Evolutionary conservation across 2,113 vertebrate species (phyloP), one percentile per base, ranked within the genome.

Genomic region (Grammomys surdaster): DNA sequence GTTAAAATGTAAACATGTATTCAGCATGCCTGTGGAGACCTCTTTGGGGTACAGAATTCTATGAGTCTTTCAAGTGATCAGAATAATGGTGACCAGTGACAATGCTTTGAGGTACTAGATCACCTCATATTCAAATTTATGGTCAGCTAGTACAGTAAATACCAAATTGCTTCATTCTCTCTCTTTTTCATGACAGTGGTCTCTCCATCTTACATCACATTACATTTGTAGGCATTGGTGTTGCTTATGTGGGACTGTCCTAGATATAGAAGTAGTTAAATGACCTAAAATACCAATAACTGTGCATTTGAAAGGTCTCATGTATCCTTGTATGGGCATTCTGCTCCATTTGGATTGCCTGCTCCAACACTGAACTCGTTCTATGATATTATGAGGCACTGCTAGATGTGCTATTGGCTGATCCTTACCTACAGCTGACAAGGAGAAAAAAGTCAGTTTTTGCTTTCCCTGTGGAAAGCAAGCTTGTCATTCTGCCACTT

Each of bases 391-490:
- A 58, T 0, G 33, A 89, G 13, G 31, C 31, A 48, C 46, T n/a
- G 5, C 58, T n/a, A 54, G 43, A 22, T 90, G 67, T 96, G 81
- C 76, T 88, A 28, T 94, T 90, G 86, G 60, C 60, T 56, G 75
- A 60, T 2, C 67, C 20, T 60, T 40, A 81, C 33, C 88, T 90
- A 86, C 26, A 78, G 84, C 87, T 87, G 67, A 87, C 60, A 96
- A 94, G 95, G 96, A 98, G 36, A 46, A 85, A 88, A 92, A 97
- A 98, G 96, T 97, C 95, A 97, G 95, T 67, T 95, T 78, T 56
- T 81, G 48, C 87, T 84, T 96, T 98, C 98, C 97, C 97, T 89
- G 28, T 3, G 94, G 98, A 97, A 98, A 98, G 98, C 96, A 98
- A 98, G 95, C 0, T 3, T 98, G 97, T 96, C 97, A 96, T 93